Conservation (phyloP, 37 sponge, comb jelly and placozoan species). For the Halichondria panicea region DNA sequence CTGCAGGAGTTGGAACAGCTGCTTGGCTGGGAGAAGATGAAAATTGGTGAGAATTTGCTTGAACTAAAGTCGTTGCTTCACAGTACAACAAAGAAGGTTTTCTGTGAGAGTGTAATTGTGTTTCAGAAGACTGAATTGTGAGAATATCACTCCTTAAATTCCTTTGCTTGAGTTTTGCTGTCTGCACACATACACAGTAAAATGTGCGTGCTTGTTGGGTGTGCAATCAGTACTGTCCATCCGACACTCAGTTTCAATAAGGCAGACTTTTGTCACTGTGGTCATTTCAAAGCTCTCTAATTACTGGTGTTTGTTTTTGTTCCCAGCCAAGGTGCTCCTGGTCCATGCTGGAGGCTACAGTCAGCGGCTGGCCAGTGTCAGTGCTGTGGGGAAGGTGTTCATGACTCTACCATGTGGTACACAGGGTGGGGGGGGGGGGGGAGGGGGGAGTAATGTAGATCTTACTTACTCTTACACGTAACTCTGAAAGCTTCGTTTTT, state of each 20-base stretch:
- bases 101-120: too few species aligned
- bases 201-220: background rate
- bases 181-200: background rate
- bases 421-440: too few species aligned
- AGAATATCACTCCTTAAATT: too few species aligned
- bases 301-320: background rate
- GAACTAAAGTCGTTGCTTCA: background rate
- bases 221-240: background rate
- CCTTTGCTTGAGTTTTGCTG: too few species aligned
- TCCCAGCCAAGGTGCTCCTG: constrained; percentile 55
- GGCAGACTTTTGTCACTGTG: too few species aligned
- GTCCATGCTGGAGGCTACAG: constrained; percentile 88
- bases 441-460: too few species aligned
- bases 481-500: too few species aligned
- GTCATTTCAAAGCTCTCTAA: too few species aligned
- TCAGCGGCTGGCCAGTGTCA: constrained; percentile 74
- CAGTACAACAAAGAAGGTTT: too few species aligned
- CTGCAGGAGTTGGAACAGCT: constrained; percentile 45
- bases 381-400: constrained; percentile 78
- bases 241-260: background rate
- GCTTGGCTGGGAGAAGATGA: constrained; percentile 23
- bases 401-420: constrained; percentile 67
- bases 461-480: too few species aligned
- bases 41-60: constrained; percentile 15
- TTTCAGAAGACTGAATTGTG: too few species aligned